Base-by-base conservation (phyloP, 2,113 vertebrate genomes). In the Pseudorectes ferrugineus region DNA sequence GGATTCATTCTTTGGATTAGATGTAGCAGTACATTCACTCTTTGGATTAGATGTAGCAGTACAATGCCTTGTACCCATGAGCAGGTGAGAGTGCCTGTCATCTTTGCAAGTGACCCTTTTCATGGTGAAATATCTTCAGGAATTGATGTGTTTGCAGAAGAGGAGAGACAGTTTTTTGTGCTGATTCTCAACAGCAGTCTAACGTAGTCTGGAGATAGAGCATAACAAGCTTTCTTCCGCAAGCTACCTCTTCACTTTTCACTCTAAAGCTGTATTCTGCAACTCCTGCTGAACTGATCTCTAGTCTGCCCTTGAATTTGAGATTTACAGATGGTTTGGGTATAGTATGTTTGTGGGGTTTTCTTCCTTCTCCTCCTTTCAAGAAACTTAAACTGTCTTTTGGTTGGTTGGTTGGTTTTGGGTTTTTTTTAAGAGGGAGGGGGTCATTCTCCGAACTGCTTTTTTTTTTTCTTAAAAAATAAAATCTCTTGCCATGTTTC, bases 21-120 rank as follows among this genome's bases (percentile, higher is more conserved):
- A 26, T 21, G 26, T 25, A 59, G 36, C 3, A 3, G 42, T 38
- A 11, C 61, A 8, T 48, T 66, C 24, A 14, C 24, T 68, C 5
- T 51, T 68, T n/a, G 49, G 42, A 10, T 86, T 70, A 83, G 45
- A 28, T 22, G 26, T 25, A 61, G 36, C 4, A 3, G 43, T 88
- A 35, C 63, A 33, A 3, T n/a, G 25, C 11, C 4, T 61, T 42
- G n/a, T 55, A 23, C 15, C 65, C 0, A 0, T 16, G 19, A 43
- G 31, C 49, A 43, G 58, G 17, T 0, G 1, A 88, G 15, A 25
- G n/a, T 40, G 62, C 31, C 14, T 52, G 1, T 45, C 14, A 11
- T 57, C 40, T 85, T 79, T 57, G 38, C 42, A 36, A 61, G 18
- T 3, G 12, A 40, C 12, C 11, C 3, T 54, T 83, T 62, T 36